phyloP scores from a whole-genome alignment of 1,140 invertebrate species.

The Homalodisca vitripennis region DNA sequence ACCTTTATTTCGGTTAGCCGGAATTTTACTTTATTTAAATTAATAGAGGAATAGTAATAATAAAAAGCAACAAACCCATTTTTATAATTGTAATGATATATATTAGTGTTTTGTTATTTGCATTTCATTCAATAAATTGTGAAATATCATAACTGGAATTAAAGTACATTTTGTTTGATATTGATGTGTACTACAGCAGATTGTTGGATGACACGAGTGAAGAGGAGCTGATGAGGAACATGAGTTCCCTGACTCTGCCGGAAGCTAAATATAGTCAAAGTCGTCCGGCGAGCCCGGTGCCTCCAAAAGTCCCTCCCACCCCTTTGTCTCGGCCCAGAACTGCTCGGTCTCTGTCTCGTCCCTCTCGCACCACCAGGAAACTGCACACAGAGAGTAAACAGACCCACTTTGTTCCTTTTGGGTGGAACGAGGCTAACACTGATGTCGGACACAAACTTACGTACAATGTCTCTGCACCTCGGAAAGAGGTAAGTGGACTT shows the following conservation, averaged over 20 bases:
- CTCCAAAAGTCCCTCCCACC: background rate
- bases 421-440: slow-evolving; percentile 6
- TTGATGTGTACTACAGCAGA: too few species aligned
- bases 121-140: too few species aligned
- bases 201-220: background rate
- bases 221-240: background rate
- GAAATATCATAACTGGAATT: too few species aligned
- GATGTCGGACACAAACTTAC: slow-evolving; percentile 22
- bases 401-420: slow-evolving; percentile 21
- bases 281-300: background rate
- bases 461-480: slow-evolving; percentile 11
- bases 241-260: background rate
- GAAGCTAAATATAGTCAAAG: background rate
- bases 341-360: slow-evolving; percentile 3
- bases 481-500: slow-evolving; percentile 1
- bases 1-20: too few species aligned
- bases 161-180: too few species aligned
- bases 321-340: background rate
- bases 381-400: slow-evolving; percentile 3
- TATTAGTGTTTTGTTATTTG: too few species aligned
- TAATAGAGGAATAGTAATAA: too few species aligned
- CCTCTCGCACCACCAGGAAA: slow-evolving; percentile 9
- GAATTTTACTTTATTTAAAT: too few species aligned
- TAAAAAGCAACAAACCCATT: too few species aligned
- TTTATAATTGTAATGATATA: too few species aligned